Conservation (phyloP, 2,797 vertebrate genomes). For the Prionace glauca region DNA sequence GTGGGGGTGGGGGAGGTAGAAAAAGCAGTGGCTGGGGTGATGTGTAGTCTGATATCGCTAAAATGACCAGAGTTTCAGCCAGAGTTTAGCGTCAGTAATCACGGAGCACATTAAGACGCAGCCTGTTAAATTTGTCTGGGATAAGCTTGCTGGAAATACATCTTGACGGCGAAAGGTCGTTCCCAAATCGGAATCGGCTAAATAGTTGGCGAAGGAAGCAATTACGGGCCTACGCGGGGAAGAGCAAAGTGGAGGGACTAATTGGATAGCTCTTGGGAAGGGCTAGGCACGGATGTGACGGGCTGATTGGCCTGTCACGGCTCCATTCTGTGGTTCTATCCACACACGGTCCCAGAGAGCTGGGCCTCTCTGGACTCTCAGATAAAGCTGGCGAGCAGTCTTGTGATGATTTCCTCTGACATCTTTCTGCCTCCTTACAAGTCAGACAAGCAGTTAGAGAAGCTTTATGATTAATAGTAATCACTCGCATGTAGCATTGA, state of each 20-base stretch:
- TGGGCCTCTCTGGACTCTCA: neutral
- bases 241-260: neutral
- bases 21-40: neutral
- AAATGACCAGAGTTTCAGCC: neutral
- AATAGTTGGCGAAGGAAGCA: neutral
- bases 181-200: neutral
- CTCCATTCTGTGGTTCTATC: neutral
- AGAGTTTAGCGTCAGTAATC: neutral
- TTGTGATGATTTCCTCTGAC: conserved; percentile 20
- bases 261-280: neutral
- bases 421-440: neutral
- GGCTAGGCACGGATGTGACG: neutral
- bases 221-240: neutral
- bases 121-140: neutral
- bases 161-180: neutral
- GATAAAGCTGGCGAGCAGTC: neutral
- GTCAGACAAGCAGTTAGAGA: conserved; percentile 16
- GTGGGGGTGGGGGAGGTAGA: too few relatives aligned
- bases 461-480: conserved; percentile 21
- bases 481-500: conserved; percentile 31
- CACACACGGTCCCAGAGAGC: too few relatives aligned
- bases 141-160: neutral
- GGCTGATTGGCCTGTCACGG: neutral
- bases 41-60: neutral
- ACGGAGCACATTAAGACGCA: neutral